phyloP scores from a whole-genome alignment of 2,113 vertebrate species.

The Taurulus bubalis region DNA sequence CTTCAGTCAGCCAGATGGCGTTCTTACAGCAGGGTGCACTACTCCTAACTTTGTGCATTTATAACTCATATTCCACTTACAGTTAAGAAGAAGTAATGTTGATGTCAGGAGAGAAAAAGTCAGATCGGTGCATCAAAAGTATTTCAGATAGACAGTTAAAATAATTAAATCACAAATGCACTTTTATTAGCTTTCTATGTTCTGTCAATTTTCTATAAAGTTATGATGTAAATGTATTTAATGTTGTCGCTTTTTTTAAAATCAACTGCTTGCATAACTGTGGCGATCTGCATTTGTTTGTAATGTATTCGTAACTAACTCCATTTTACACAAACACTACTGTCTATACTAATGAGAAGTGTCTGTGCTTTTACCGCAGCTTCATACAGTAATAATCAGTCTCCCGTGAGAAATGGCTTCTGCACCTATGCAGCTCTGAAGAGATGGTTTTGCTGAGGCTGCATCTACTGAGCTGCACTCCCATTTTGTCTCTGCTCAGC shows the following conservation, averaged over 20 bases:
- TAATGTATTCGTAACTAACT: background rate
- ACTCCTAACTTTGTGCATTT: background rate
- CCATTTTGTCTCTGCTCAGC: slow-evolving; percentile 61
- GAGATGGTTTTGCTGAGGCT: slow-evolving; percentile 59
- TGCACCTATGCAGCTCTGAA: slow-evolving; percentile 33
- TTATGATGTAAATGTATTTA: background rate
- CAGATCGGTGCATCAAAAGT: background rate
- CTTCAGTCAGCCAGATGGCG: background rate
- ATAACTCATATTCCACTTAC: background rate
- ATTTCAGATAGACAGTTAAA: background rate
- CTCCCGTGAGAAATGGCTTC: slow-evolving; percentile 23
- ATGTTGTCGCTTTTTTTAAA: slow-evolving; percentile 18
- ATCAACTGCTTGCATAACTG: slow-evolving; percentile 7
- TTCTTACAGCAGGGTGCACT: background rate
- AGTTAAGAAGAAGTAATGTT: background rate
- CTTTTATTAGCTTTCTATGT: slow-evolving; percentile 8
- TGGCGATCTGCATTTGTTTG: background rate
- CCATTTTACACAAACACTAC: background rate
- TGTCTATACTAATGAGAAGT: background rate
- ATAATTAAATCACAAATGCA: background rate
- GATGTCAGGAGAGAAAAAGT: background rate
- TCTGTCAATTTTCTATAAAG: background rate
- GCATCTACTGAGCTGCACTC: slow-evolving; percentile 47
- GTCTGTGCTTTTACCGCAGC: slow-evolving; percentile 33
- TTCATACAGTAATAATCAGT: slow-evolving; percentile 21